Evolutionary conservation across 2,888 invertebrate species (phyloP).

Genomic region (Cordilura impudica): DNA sequence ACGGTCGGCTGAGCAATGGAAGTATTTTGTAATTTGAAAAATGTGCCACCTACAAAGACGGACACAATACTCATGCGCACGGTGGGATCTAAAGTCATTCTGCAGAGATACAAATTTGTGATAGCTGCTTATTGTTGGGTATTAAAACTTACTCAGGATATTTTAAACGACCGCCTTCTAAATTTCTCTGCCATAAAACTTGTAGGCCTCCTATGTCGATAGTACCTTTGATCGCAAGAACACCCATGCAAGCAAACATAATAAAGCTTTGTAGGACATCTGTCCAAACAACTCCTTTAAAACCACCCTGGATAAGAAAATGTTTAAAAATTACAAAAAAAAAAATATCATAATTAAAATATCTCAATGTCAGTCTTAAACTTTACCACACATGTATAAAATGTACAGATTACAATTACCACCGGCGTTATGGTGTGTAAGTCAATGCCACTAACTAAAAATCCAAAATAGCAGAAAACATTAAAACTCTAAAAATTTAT

Average conservation of each 20-base stretch:
- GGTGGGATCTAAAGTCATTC: constrained; percentile 88
- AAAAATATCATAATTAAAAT: background rate
- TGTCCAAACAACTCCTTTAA: constrained; percentile 89
- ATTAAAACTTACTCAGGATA: constrained; percentile 81
- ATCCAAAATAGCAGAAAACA: too few relatives aligned
- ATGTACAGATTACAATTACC: constrained; percentile 87
- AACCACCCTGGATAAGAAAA: constrained; percentile 81
- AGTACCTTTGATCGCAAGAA: constrained; percentile 86
- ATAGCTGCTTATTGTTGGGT: background rate
- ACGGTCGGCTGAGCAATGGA: constrained; percentile 90
- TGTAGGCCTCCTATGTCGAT: constrained; percentile 84
- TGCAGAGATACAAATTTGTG: constrained; percentile 80
- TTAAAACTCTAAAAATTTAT: constrained; percentile 69
- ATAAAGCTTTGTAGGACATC: constrained; percentile 87
- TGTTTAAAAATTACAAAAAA: constrained; percentile 75
- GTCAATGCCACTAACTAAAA: constrained; percentile 81
- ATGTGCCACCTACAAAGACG: constrained; percentile 85
- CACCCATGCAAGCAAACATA: constrained; percentile 86
- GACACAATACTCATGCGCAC: constrained; percentile 89
- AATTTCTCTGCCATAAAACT: constrained; percentile 83
- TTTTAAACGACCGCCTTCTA: constrained; percentile 84
- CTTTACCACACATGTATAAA: constrained; percentile 94
- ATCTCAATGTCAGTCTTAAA: background rate
- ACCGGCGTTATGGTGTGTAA: constrained; percentile 89
- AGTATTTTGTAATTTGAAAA: constrained; percentile 86